Evolutionary conservation across 1,140 invertebrate species (phyloP).

Genomic region (Rhopalosiphum maidis): DNA sequence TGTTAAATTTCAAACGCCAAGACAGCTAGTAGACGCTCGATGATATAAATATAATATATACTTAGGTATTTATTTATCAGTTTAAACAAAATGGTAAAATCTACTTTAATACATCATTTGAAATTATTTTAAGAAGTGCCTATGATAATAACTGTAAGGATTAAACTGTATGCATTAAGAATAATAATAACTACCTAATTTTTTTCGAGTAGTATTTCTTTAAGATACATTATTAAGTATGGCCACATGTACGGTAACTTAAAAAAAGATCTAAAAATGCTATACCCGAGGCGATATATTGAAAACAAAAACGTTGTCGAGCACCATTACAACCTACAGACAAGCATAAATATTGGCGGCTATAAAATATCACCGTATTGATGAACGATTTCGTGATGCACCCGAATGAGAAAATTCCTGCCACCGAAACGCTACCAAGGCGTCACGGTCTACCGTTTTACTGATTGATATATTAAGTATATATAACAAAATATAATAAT

Average conservation of each 20-base stretch:
- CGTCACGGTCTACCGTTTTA: slow-evolving; percentile 1
- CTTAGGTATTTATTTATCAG: background rate
- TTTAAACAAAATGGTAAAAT: background rate
- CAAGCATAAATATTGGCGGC: background rate
- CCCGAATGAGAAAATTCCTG: background rate
- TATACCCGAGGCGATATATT: background rate
- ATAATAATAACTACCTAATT: background rate
- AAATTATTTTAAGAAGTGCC: background rate
- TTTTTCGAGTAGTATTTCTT: background rate
- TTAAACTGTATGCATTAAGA: background rate
- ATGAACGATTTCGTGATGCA: background rate
- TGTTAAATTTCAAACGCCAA: background rate
- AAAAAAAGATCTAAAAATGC: background rate
- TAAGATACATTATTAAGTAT: background rate
- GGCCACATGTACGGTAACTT: background rate
- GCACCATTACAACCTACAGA: background rate
- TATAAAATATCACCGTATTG: background rate
- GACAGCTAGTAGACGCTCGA: background rate
- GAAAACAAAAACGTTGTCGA: background rate
- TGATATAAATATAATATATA: background rate
- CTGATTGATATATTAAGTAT: background rate
- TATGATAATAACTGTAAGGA: too few species aligned
- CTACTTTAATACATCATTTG: background rate
- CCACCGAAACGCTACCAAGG: background rate
- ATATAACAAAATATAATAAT: slow-evolving; percentile 13